phyloP scores from a whole-genome alignment of 2,797 vertebrate genomes.

The Acrossocheilus fasciatus region DNA sequence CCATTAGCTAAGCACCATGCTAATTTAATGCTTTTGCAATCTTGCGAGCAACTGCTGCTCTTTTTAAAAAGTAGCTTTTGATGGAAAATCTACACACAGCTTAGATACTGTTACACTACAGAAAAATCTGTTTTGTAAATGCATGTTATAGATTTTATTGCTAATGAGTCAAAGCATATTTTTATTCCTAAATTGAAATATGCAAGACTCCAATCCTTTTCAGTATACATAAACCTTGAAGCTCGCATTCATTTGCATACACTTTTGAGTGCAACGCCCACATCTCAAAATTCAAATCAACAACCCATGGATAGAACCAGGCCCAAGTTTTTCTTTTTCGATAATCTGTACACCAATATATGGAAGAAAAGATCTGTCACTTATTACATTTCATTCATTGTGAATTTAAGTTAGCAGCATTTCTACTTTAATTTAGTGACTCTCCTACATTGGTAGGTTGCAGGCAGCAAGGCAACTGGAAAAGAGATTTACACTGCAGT shows the following conservation, averaged over 20 bases:
- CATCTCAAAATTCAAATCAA: neutral
- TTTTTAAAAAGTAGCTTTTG: too few relatives aligned
- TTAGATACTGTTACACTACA: too few relatives aligned
- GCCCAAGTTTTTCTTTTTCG: neutral
- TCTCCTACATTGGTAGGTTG: neutral
- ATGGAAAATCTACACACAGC: too few relatives aligned
- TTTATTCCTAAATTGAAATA: neutral
- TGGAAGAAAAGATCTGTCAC: neutral
- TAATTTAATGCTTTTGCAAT: too few relatives aligned
- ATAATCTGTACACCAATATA: neutral
- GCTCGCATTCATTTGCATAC: neutral
- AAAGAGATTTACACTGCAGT: neutral
- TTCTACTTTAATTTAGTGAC: neutral
- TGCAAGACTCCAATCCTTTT: neutral
- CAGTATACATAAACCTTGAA: neutral
- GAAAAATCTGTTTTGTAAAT: too few relatives aligned
- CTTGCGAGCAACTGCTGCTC: too few relatives aligned
- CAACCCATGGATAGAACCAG: neutral
- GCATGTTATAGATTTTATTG: neutral
- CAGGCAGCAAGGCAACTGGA: neutral
- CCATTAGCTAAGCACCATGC: too few relatives aligned
- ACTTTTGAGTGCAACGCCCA: neutral
- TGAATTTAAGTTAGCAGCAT: neutral
- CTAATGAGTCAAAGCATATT: neutral
- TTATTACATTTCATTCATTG: too few relatives aligned